phyloP scores from a whole-genome alignment of 2,888 invertebrate genomes.

The Lasioglossum marginatum region DNA sequence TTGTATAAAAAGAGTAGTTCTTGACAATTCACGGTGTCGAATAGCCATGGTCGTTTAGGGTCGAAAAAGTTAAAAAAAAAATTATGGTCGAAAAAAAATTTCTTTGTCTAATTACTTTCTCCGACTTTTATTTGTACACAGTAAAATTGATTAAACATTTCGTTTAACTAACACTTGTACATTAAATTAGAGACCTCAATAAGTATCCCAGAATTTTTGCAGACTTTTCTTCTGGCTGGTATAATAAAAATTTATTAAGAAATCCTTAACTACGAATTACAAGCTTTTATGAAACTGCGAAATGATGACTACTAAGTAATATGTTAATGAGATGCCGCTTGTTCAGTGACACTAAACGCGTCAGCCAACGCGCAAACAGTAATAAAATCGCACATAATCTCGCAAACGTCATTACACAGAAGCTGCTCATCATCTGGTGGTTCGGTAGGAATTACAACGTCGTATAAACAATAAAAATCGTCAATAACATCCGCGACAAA shows the following conservation, averaged over 20 bases:
- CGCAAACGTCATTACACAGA: background rate
- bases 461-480: background rate
- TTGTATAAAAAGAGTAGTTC: too few species aligned
- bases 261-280: background rate
- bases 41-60: too few species aligned
- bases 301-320: background rate
- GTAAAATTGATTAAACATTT: background rate
- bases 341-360: background rate
- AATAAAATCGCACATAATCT: background rate
- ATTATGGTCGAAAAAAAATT: too few species aligned
- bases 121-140: too few species aligned
- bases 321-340: background rate
- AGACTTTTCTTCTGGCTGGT: too few species aligned
- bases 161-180: too few species aligned
- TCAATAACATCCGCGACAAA: background rate
- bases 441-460: background rate
- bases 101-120: too few species aligned
- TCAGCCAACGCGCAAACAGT: background rate
- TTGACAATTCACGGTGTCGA: too few species aligned
- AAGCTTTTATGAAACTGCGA: background rate
- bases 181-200: background rate
- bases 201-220: background rate
- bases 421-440: background rate
- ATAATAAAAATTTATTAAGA: background rate
- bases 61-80: too few species aligned